These are phyloP conservation scores for Cephus rjabovi DNA, from an alignment of 2,888 invertebrate genomes.

Conservation along the genomic window DNA sequence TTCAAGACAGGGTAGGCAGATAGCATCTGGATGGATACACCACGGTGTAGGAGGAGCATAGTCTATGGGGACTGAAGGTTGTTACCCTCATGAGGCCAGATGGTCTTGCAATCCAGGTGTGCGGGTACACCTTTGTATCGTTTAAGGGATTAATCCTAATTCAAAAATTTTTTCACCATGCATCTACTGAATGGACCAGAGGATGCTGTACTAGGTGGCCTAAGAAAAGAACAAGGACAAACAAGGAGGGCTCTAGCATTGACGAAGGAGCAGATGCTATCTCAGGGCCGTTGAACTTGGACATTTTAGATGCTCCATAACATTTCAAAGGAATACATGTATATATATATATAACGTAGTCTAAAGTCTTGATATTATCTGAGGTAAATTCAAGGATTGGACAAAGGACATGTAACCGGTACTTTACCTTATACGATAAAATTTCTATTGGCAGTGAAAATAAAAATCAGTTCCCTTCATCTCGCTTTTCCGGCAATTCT, in stretches of 20 bases:
- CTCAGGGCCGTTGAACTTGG: conserved; percentile 17
- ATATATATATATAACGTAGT: background rate
- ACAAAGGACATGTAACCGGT: background rate
- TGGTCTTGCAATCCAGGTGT: conserved; percentile 37
- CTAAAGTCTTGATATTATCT: background rate
- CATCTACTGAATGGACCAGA: background rate
- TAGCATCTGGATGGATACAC: conserved; percentile 7
- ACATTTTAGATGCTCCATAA: background rate
- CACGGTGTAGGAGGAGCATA: background rate
- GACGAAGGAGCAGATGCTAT: conserved; percentile 27
- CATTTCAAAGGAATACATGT: background rate
- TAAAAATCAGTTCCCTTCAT: background rate
- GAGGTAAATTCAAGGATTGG: background rate
- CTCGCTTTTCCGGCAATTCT: background rate
- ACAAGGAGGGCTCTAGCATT: background rate
- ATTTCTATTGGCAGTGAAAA: background rate
- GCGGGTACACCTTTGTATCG: conserved; percentile 14
- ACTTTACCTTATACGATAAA: background rate
- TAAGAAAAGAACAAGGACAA: background rate
- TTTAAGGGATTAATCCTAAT: conserved; percentile 32
- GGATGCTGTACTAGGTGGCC: background rate
- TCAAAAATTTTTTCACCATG: conserved; percentile 3
- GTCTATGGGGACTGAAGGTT: conserved; percentile 20
- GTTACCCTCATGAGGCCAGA: conserved; percentile 29
- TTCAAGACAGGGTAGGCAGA: conserved; percentile 21